Base-by-base conservation (phyloP, 2,888 invertebrate genomes). In the Stegana nigrithorax region DNA sequence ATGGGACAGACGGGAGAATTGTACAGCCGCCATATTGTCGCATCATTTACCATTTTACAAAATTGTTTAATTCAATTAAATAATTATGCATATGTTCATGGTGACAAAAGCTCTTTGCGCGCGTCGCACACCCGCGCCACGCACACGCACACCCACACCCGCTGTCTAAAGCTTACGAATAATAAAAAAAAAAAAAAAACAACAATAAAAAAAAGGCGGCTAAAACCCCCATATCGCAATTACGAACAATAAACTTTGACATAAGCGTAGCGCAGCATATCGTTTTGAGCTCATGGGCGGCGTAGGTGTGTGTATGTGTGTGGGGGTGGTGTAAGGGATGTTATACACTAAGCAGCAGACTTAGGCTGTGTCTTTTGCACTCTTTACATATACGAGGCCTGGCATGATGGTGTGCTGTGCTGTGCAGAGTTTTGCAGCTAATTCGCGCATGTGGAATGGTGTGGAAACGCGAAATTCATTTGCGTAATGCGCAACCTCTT, bases 41-140 rank as follows among this genome's bases (percentile, higher is more conserved):
- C 76, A 72, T 77, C 79, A 80, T 80, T 76, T 76, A 81, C 65
- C 80, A 78, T 81, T 81, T 55, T 78, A 81, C 81, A 69, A 81
- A 82, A 80, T 82, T 82, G 78, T 81, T 81, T 81, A 82, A 81
- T 82, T 81, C 82, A 81, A 81, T 81, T 81, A 82, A 69, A 76
- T 80, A 80, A 76, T 80, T 76, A 78, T 80, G 76, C 81, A 77
- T 78, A 77, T 77, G 76, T 64, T 80, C n/a, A n/a, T 73, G 68
- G 60, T 58, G 67, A 73, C 60, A 50, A 45, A 21, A 25, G 55
- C 57, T 45, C 47, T 32, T 29, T 62, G 17, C 73, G 53, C 63
- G 67, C 67, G 70, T 75, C 68, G 71, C 72, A 72, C 78, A 69
- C 73, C 68, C 61, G 47, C 73, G 50, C 57, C 66, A 47, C 17